Conservation (phyloP, 1,140 invertebrate genomes). For the Anthonomus grandis region DNA sequence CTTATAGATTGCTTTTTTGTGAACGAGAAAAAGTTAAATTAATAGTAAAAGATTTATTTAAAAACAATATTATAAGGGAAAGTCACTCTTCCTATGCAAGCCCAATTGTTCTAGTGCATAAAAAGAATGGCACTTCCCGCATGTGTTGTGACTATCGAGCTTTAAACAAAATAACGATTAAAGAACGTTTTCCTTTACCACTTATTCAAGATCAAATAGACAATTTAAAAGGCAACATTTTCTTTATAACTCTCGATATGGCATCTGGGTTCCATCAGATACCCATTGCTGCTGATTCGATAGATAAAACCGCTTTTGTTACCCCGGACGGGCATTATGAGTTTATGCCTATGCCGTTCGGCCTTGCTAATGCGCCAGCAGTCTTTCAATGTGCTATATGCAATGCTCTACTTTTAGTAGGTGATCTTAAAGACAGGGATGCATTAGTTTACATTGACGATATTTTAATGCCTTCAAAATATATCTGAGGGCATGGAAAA, state of each 20-base stretch:
- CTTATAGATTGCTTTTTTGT: slow-evolving; percentile 16
- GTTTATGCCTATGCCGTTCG: slow-evolving; percentile 50
- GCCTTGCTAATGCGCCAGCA: slow-evolving; percentile 47
- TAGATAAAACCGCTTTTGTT: slow-evolving; percentile 37
- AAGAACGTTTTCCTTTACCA: slow-evolving; percentile 49
- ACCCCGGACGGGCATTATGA: slow-evolving; percentile 48
- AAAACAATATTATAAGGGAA: slow-evolving; percentile 43
- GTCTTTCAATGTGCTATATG: slow-evolving; percentile 49
- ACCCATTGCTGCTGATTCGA: slow-evolving; percentile 39
- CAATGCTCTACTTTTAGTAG: slow-evolving; percentile 39
- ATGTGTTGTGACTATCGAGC: slow-evolving; percentile 47
- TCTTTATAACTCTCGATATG: slow-evolving; percentile 37
- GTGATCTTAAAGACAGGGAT: slow-evolving; percentile 23
- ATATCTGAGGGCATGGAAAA: slow-evolving; percentile 31
- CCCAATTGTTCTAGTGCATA: slow-evolving; percentile 44
- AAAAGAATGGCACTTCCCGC: slow-evolving; percentile 37
- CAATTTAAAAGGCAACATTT: slow-evolving; percentile 25
- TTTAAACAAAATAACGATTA: slow-evolving; percentile 42
- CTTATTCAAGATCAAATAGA: slow-evolving; percentile 50
- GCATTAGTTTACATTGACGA: slow-evolving; percentile 36
- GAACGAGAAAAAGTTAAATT: slow-evolving; percentile 14
- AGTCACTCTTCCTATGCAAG: slow-evolving; percentile 45
- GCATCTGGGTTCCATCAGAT: slow-evolving; percentile 36
- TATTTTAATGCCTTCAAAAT: slow-evolving; percentile 32
- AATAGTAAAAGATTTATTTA: slow-evolving; percentile 30